Base-by-base conservation (phyloP, 2,888 invertebrate genomes). In the Eupithecia inturbata region DNA sequence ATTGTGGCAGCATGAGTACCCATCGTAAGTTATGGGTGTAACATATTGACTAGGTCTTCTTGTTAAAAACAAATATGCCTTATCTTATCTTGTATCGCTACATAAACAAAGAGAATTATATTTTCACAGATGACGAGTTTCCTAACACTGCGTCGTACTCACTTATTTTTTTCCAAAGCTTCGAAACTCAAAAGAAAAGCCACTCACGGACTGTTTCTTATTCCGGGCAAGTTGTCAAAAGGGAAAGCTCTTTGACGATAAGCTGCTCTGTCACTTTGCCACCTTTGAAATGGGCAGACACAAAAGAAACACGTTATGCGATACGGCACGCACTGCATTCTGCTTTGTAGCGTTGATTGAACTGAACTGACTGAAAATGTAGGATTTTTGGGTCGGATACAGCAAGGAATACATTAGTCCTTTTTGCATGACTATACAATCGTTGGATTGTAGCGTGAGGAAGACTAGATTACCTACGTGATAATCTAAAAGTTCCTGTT, bases 191-290 rank as follows among this genome's bases (percentile, higher is more conserved):
- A 62, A n/a, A 62, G 62, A 62, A 57, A 64, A 64, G 66, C 39
- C 39, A 41, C 66, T 66, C 33, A 53, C 49, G 57, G 67, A 31
- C 67, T 57, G 53, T 72, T 75, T 72, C 72, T 75, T 75, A 72
- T 70, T 70, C 70, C 70, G 64, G 70, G 45, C 70, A 75, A 72
- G 75, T 70, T 72, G 67, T 64, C 72, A 72, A 72, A 66, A 72
- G 75, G 72, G 67, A 75, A 71, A 72, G 67, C 70, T 68, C 70
- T 72, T 66, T 72, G 53, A 70, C 57, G 75, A 75, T 75, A 75
- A 75, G 75, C 68, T 66, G 14, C 45, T 70, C 67, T 72, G 74
- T 74, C 72, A 72, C 72, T 75, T 72, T 33, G 68, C 53, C 72
- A 75, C 75, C 72, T 75, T 75, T 68, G 57, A 70, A 75, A 72